Percentiles rank a stretch among this genome's conserved stretches.
Evolutionary conservation across 1,140 invertebrate species (phyloP).

Genomic region (Cyclina sinensis): DNA sequence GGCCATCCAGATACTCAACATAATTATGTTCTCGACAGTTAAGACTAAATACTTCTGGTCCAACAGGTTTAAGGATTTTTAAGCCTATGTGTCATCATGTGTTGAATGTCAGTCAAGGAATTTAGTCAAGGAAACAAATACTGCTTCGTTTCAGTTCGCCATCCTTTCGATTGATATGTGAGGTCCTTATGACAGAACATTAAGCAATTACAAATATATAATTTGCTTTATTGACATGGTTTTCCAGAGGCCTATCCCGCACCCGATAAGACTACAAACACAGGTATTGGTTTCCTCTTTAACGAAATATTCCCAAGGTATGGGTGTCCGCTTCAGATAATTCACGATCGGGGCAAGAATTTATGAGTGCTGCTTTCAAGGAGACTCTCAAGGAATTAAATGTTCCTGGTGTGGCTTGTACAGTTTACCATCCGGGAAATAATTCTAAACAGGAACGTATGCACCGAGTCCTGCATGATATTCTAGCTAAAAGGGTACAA

Average conservation of each 20-base stretch:
- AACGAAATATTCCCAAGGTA: constrained; percentile 72
- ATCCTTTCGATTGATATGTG: constrained; percentile 69
- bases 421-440: constrained; percentile 27
- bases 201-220: constrained; percentile 50
- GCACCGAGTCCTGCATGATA: constrained; percentile 39
- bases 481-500: constrained; percentile 41
- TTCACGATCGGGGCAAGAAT: constrained; percentile 68
- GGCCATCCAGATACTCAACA: constrained; percentile 66
- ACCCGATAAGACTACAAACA: constrained; percentile 54
- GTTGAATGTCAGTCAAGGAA: constrained; percentile 63
- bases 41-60: constrained; percentile 66
- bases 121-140: constrained; percentile 60
- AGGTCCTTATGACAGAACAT: constrained; percentile 58
- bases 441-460: constrained; percentile 56
- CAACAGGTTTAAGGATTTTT: constrained; percentile 62
- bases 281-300: constrained; percentile 59
- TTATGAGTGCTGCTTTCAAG: constrained; percentile 56
- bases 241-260: constrained; percentile 69
- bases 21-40: constrained; percentile 40
- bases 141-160: constrained; percentile 56
- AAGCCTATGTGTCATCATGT: constrained; percentile 42
- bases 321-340: constrained; percentile 40
- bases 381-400: constrained; percentile 34
- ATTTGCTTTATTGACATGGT: constrained; percentile 58
- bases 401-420: constrained; percentile 47